phyloP scores from a whole-genome alignment of 2,797 vertebrate genomes.

The Urocyon cinereoargenteus region DNA sequence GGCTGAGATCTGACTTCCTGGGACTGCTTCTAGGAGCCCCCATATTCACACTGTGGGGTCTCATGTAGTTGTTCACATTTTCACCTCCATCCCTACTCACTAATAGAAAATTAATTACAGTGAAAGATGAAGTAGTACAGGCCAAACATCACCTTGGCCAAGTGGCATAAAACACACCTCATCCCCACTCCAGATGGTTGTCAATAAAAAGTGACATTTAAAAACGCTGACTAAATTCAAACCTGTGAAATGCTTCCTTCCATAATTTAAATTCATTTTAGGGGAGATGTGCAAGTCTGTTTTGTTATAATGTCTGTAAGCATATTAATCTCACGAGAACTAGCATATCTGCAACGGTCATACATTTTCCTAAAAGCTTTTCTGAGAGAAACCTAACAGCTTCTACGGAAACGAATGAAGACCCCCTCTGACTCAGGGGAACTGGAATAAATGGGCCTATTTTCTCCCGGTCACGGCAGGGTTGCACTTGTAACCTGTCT shows the following conservation, averaged over 20 bases:
- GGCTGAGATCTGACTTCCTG: neutral
- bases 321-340: constrained; percentile 41
- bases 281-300: neutral
- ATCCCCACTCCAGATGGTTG: constrained; percentile 57
- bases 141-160: neutral
- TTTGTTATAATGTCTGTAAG: constrained; percentile 49
- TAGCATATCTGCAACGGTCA: neutral
- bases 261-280: constrained; percentile 51
- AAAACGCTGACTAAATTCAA: constrained; percentile 58
- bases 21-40: neutral
- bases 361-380: constrained; percentile 67
- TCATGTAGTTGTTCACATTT: neutral
- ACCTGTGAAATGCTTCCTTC: constrained; percentile 1
- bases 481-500: neutral
- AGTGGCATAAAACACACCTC: constrained; percentile 35
- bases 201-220: constrained; percentile 73
- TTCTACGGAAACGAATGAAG: constrained; percentile 60
- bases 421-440: constrained; percentile 17
- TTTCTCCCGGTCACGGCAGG: neutral
- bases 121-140: neutral
- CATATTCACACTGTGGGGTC: neutral
- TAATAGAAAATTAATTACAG: constrained; percentile 56
- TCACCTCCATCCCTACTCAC: neutral
- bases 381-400: constrained; percentile 40
- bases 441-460: neutral